These are phyloP conservation scores for Aplysina aerophoba DNA, from an alignment of 37 sponge, comb jelly and placozoan species.

Conservation along the genomic window DNA sequence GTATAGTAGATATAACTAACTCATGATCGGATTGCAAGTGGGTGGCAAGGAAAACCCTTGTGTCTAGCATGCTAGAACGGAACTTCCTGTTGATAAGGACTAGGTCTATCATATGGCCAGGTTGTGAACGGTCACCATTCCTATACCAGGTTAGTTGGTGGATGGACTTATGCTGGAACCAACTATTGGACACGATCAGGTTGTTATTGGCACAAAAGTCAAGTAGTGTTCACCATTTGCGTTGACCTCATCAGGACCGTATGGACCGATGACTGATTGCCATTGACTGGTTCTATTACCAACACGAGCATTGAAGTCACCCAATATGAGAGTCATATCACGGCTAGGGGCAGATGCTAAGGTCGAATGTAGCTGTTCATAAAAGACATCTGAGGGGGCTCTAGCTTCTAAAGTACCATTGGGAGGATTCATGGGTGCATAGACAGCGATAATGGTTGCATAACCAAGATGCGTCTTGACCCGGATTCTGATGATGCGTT, in stretches of 20 bases:
- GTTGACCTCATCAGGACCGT: conserved; percentile 26
- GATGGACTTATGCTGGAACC: conserved; percentile 35
- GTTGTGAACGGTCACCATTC: conserved; percentile 25
- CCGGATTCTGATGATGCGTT: conserved; percentile 23
- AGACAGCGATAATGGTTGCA: conserved; percentile 23
- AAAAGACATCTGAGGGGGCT: conserved; percentile 29
- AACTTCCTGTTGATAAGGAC: conserved; percentile 26
- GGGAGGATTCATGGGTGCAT: conserved; percentile 14
- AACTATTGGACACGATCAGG: conserved; percentile 23
- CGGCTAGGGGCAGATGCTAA: conserved; percentile 27
- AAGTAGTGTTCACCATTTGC: conserved; percentile 31
- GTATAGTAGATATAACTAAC: conserved; percentile 17
- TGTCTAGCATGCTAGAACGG: conserved; percentile 26
- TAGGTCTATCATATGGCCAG: conserved; percentile 19
- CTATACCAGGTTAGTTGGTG: conserved; percentile 31
- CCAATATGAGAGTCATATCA: conserved; percentile 35
- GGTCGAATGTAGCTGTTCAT: conserved; percentile 17
- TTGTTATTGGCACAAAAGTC: conserved; percentile 12
- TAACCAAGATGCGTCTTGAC: conserved; percentile 17
- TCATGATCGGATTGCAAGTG: conserved; percentile 29
- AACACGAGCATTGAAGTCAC: conserved; percentile 27
- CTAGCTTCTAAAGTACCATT: conserved; percentile 22
- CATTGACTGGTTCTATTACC: conserved; percentile 23
- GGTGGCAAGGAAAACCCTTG: conserved; percentile 24
- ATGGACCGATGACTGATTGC: conserved; percentile 8